These are phyloP conservation scores for Gerris buenoi DNA, from an alignment of 1,140 invertebrate genomes.

Conservation along the genomic window DNA sequence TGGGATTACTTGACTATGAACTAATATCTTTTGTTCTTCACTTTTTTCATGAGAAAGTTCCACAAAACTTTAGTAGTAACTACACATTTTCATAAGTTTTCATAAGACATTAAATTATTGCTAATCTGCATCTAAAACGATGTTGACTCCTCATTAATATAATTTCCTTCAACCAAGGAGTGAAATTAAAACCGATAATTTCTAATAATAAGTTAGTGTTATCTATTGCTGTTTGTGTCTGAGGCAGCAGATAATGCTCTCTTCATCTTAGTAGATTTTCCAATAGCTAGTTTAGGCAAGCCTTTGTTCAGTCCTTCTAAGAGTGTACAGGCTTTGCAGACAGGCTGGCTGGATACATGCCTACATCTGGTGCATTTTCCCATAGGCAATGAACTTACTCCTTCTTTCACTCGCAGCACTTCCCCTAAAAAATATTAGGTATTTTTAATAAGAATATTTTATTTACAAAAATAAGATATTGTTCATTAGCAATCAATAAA, in stretches of 20 bases:
- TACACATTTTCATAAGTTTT: too few species aligned
- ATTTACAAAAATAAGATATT: too few species aligned
- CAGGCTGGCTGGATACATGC: slow-evolving; percentile 86
- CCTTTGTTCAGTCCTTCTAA: slow-evolving; percentile 91
- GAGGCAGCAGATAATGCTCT: slow-evolving; percentile 28
- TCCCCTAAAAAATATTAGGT: slow-evolving; percentile 61
- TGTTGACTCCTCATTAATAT: too few species aligned
- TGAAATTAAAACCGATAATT: too few species aligned
- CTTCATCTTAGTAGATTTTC: slow-evolving; percentile 65
- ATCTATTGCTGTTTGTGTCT: neutral
- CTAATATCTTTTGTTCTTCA: too few species aligned
- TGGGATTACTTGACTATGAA: too few species aligned
- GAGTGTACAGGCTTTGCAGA: slow-evolving; percentile 94
- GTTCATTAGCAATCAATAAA: too few species aligned
- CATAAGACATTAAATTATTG: too few species aligned
- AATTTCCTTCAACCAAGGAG: too few species aligned
- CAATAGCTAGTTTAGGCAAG: slow-evolving; percentile 68
- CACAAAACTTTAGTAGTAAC: too few species aligned
- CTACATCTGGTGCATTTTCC: slow-evolving; percentile 73
- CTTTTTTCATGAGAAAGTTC: too few species aligned
- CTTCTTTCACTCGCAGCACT: slow-evolving; percentile 64
- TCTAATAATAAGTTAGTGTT: neutral
- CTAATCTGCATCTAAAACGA: too few species aligned
- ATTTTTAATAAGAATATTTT: slow-evolving; percentile 16
- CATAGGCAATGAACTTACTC: slow-evolving; percentile 62